Evolutionary conservation across 2,113 vertebrate genomes (phyloP).

Genomic region (Mugil cephalus): DNA sequence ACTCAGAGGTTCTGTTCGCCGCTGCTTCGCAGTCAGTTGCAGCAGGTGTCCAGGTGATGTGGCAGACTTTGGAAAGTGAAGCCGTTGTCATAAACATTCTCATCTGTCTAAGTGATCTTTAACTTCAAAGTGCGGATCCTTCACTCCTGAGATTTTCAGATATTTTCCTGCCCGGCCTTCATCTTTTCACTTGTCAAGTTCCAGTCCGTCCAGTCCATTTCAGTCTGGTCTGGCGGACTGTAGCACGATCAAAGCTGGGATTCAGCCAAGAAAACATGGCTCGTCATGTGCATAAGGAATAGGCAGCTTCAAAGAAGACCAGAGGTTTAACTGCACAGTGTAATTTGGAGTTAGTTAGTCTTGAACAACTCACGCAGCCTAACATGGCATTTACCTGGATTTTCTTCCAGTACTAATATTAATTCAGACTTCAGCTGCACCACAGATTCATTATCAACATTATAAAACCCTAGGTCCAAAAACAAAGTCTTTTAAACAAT

Average conservation of each 20-base stretch:
- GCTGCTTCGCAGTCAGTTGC: too few relatives aligned
- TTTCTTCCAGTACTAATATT: too few relatives aligned
- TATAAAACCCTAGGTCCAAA: too few relatives aligned
- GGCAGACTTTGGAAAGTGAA: background rate
- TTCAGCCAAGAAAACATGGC: too few relatives aligned
- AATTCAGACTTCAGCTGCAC: too few relatives aligned
- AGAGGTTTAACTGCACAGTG: too few relatives aligned
- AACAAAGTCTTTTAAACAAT: background rate
- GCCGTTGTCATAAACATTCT: slow-evolving; percentile 5
- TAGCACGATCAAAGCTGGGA: background rate
- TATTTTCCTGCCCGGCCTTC: slow-evolving; percentile 79
- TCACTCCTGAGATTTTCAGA: slow-evolving; percentile 85
- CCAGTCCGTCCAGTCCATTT: slow-evolving; percentile 81
- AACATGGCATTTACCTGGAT: too few relatives aligned
- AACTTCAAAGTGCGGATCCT: slow-evolving; percentile 80
- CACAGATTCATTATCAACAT: too few relatives aligned
- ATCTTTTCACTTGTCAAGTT: slow-evolving; percentile 76
- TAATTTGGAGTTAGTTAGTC: too few relatives aligned
- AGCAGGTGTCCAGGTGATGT: background rate
- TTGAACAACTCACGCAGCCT: too few relatives aligned
- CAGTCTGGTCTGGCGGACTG: slow-evolving; percentile 81
- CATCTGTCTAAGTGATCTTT: slow-evolving; percentile 2
- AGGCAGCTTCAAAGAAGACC: too few relatives aligned
- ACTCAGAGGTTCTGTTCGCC: background rate
- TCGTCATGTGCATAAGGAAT: too few relatives aligned